Percentiles rank a stretch among this genome's conserved stretches.
phyloP scores from a whole-genome alignment of 2,888 invertebrate species.

The Brachyptera risi region DNA sequence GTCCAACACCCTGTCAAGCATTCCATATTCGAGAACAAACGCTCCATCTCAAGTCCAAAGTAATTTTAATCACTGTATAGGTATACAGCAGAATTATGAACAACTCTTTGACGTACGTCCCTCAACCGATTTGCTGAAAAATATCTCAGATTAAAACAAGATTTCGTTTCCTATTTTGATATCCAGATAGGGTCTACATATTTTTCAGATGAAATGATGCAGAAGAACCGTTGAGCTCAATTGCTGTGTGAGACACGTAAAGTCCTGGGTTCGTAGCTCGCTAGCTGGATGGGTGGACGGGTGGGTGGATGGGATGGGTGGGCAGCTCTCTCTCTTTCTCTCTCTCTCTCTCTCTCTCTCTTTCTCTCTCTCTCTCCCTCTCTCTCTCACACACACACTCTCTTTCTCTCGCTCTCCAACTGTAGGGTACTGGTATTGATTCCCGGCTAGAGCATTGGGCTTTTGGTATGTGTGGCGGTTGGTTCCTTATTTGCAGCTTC shows the following conservation, averaged over 20 bases:
- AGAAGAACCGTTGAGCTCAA: constrained; percentile 12
- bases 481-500: constrained; percentile 10
- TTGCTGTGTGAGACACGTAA: constrained; percentile 3
- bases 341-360: no score
- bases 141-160: background rate
- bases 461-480: background rate
- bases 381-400: no score
- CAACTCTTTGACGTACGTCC: no score
- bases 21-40: no score
- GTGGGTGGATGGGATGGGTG: background rate
- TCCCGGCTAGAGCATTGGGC: constrained; percentile 21
- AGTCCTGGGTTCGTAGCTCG: constrained; percentile 7
- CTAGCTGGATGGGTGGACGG: background rate
- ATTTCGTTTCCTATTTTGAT: background rate
- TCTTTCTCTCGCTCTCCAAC: constrained; percentile 1
- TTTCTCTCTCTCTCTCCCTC: no score
- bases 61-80: no score
- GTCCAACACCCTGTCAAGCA: no score
- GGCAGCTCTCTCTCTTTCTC: background rate
- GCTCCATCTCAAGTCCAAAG: no score
- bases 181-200: background rate
- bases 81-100: no score
- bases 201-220: background rate
- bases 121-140: background rate
- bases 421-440: constrained; percentile 30